A percentile compares a stretch with the other conserved stretches of the same genome.
phyloP scores from a whole-genome alignment of 1,140 invertebrate species.

The Drosophila elegans region DNA sequence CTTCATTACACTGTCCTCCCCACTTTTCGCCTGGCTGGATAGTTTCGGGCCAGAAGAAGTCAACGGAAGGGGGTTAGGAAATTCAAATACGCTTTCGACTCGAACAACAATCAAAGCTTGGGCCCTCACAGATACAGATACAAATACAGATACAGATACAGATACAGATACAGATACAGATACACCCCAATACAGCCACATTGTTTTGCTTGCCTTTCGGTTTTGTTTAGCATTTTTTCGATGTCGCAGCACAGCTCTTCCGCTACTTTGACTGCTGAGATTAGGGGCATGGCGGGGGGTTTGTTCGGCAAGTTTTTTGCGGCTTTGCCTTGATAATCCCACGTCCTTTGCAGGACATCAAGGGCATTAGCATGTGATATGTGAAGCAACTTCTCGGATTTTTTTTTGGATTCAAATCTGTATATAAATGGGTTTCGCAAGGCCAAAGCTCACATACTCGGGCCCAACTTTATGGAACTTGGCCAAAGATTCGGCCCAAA shows the following conservation, averaged over 20 bases:
- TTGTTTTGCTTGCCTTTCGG: constrained; percentile 30
- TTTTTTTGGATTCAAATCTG: constrained; percentile 25
- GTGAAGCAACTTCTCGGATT: constrained; percentile 29
- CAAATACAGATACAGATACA: no score
- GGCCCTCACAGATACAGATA: background rate
- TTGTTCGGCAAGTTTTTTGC: constrained; percentile 51
- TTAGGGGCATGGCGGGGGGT: constrained; percentile 35
- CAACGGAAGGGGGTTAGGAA: constrained; percentile 5
- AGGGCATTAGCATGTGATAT: constrained; percentile 51
- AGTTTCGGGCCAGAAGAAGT: background rate
- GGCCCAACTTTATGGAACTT: constrained; percentile 14
- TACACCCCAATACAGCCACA: background rate
- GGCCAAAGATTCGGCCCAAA: constrained; percentile 10
- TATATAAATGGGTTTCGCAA: constrained; percentile 15
- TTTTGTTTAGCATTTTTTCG: constrained; percentile 14
- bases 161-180: background rate
- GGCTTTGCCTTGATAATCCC: constrained; percentile 50
- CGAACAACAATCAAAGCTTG: constrained; percentile 36
- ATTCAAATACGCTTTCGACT: constrained; percentile 45
- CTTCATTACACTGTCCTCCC: constrained; percentile 50
- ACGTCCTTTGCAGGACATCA: constrained; percentile 35
- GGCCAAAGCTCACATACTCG: no score
- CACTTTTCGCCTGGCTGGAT: background rate
- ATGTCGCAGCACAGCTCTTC: constrained; percentile 21
- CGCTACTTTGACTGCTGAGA: constrained; percentile 38